Evolutionary conservation across 2,797 vertebrate genomes (phyloP).

Genomic region (Pipistrellus pygmaeus): DNA sequence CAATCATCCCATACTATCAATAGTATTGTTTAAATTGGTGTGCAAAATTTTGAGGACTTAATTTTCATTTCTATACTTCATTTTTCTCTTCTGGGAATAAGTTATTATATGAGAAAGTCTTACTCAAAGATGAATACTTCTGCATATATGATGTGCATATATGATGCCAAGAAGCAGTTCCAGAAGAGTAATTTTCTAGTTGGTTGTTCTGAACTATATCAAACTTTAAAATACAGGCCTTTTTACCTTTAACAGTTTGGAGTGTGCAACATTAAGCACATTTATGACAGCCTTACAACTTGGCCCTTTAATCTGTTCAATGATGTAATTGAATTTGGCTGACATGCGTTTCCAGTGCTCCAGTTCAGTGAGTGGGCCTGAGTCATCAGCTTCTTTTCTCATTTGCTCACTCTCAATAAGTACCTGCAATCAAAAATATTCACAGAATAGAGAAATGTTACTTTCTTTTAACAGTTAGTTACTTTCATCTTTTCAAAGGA

Average conservation of each 20-base stretch:
- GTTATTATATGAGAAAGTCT: not conserved
- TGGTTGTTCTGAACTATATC: not conserved
- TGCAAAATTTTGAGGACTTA: slow-evolving; percentile 37
- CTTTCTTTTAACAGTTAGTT: slow-evolving; percentile 7
- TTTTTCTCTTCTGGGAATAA: slow-evolving; percentile 41
- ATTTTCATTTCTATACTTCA: slow-evolving; percentile 16
- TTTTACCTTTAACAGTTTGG: slow-evolving; percentile 90
- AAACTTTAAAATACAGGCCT: not conserved
- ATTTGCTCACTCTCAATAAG: slow-evolving; percentile 89
- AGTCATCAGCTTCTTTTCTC: slow-evolving; percentile 88
- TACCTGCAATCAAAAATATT: slow-evolving; percentile 85
- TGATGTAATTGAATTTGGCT: slow-evolving; percentile 90
- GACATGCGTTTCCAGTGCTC: slow-evolving; percentile 91
- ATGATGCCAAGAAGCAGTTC: not conserved
- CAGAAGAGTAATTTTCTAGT: not conserved
- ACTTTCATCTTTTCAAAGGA: not conserved
- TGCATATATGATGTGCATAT: not conserved
- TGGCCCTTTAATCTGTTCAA: slow-evolving; percentile 90
- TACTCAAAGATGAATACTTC: slow-evolving; percentile 5
- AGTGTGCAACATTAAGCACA: slow-evolving; percentile 88
- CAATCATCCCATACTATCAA: not conserved
- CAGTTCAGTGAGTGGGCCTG: slow-evolving; percentile 90
- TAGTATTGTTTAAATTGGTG: not conserved
- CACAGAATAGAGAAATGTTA: not conserved
- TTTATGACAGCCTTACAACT: slow-evolving; percentile 89